These are phyloP conservation scores for Pseudomyrmex sp. DNA, from an alignment of 1,140 invertebrate genomes.

Conservation along the genomic window DNA sequence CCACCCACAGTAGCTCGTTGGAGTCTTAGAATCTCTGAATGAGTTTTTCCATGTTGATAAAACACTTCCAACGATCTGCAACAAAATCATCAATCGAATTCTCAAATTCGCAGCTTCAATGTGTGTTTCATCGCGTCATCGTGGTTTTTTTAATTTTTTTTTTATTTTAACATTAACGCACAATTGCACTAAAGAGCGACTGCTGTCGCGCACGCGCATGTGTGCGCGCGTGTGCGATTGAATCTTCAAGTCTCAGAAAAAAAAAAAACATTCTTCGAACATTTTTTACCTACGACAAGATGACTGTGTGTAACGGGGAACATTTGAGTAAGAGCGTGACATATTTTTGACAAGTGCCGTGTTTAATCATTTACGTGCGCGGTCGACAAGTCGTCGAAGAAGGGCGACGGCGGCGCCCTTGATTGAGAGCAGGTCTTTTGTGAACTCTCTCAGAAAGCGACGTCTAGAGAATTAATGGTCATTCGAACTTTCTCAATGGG, in stretches of 20 bases:
- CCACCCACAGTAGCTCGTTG: conserved; percentile 89
- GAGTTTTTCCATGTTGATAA: conserved; percentile 87
- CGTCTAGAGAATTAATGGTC: conserved; percentile 39
- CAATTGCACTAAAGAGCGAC: neutral
- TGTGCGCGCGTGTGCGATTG: neutral
- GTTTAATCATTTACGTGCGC: too few relatives aligned
- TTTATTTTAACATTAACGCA: too few relatives aligned
- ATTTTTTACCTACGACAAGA: neutral
- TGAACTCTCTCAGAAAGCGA: neutral
- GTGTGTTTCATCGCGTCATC: too few relatives aligned
- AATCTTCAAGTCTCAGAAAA: neutral
- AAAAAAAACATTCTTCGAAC: neutral
- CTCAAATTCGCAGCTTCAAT: neutral
- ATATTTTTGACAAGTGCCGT: conserved; percentile 20
- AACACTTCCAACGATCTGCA: conserved; percentile 91
- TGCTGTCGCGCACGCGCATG: neutral
- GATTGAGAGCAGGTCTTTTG: conserved; percentile 14
- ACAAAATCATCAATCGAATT: conserved; percentile 54
- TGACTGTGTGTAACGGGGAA: neutral
- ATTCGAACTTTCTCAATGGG: neutral
- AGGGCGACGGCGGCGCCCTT: neutral
- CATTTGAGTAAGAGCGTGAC: neutral
- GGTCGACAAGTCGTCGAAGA: neutral
- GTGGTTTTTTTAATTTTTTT: too few relatives aligned
- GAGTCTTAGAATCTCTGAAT: conserved; percentile 90